Percentiles rank a stretch among this genome's conserved stretches.
These are phyloP conservation scores for Leptarthrus brevirostris DNA, from an alignment of 2,888 invertebrate genomes.

Conservation along the genomic window DNA sequence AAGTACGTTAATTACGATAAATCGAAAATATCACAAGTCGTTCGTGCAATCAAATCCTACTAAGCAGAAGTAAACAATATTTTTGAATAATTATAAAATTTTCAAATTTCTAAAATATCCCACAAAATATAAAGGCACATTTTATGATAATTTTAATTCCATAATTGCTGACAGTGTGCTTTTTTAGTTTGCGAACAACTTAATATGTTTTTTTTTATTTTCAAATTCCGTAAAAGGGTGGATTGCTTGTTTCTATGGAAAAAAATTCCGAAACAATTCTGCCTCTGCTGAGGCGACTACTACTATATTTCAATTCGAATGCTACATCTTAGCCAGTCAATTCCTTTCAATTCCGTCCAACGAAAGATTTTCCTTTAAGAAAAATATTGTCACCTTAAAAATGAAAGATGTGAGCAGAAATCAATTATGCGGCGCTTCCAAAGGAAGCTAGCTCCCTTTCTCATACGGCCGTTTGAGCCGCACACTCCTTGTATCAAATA, in stretches of 20 bases:
- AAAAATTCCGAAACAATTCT: too few species aligned
- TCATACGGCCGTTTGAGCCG: conserved; percentile 55
- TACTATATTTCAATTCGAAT: background rate
- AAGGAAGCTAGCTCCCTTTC: conserved; percentile 24
- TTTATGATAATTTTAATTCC: conserved; percentile 27
- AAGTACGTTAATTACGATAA: conserved; percentile 7
- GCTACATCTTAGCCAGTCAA: background rate
- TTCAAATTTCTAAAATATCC: conserved; percentile 10
- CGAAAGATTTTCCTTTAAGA: background rate
- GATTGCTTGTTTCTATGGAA: too few species aligned
- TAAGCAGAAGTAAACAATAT: conserved; percentile 9
- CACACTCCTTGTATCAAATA: conserved; percentile 60
- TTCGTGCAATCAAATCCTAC: conserved; percentile 22
- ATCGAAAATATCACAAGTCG: conserved; percentile 33
- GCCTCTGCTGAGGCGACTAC: too few species aligned
- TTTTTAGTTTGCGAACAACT: conserved; percentile 27
- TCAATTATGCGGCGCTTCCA: conserved; percentile 16
- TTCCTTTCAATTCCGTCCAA: background rate
- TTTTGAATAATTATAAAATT: conserved; percentile 1
- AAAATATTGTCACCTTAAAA: conserved; percentile 15
- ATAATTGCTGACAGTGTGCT: background rate
- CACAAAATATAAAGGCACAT: conserved; percentile 39
- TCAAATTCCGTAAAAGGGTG: too few species aligned
- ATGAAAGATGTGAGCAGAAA: conserved; percentile 20
- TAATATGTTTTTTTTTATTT: conserved; percentile 2